A percentile compares a stretch with the other conserved stretches of the same genome.
These are phyloP conservation scores for Pyralis farinalis DNA, from an alignment of 2,888 invertebrate species.

Conservation along the genomic window DNA sequence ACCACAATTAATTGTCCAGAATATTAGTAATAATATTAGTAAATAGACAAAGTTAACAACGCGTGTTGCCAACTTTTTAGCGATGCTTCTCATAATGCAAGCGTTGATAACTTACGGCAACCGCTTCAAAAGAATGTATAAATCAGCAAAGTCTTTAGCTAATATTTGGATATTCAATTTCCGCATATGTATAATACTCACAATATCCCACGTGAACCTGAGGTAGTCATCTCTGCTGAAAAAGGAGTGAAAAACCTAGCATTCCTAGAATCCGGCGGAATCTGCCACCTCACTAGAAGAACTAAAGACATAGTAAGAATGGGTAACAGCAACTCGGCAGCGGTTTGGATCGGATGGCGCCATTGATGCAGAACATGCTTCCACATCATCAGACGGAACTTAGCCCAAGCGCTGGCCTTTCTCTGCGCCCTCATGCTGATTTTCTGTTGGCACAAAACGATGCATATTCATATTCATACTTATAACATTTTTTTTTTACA, in stretches of 20 bases:
- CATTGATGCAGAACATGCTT: slow-evolving; percentile 91
- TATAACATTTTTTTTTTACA: too few relatives aligned
- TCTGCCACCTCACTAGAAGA: slow-evolving; percentile 85
- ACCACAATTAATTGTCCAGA: too few relatives aligned
- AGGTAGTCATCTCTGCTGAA: slow-evolving; percentile 42
- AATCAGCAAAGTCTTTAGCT: too few relatives aligned
- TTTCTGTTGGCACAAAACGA: neutral
- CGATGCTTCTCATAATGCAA: too few relatives aligned
- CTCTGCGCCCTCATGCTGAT: slow-evolving; percentile 19
- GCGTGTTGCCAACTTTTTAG: too few relatives aligned
- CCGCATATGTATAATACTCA: slow-evolving; percentile 44
- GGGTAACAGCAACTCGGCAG: slow-evolving; percentile 85
- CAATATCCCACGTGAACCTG: slow-evolving; percentile 35
- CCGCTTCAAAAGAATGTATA: too few relatives aligned
- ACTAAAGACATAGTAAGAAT: slow-evolving; percentile 84
- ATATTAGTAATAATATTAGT: too few relatives aligned
- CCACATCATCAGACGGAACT: slow-evolving; percentile 89
- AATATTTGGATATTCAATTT: too few relatives aligned
- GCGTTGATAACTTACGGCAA: too few relatives aligned
- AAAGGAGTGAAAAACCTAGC: slow-evolving; percentile 39
- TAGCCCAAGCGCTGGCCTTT: slow-evolving; percentile 63
- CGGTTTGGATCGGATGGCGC: slow-evolving; percentile 85
- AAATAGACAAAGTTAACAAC: too few relatives aligned
- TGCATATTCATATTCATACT: too few relatives aligned
- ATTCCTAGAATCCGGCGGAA: slow-evolving; percentile 67